Evolutionary conservation across 92 coral and sea anemone species (phyloP), one percentile per base, ranked within the genome.

Genomic region (Epizoanthus fatuus): DNA sequence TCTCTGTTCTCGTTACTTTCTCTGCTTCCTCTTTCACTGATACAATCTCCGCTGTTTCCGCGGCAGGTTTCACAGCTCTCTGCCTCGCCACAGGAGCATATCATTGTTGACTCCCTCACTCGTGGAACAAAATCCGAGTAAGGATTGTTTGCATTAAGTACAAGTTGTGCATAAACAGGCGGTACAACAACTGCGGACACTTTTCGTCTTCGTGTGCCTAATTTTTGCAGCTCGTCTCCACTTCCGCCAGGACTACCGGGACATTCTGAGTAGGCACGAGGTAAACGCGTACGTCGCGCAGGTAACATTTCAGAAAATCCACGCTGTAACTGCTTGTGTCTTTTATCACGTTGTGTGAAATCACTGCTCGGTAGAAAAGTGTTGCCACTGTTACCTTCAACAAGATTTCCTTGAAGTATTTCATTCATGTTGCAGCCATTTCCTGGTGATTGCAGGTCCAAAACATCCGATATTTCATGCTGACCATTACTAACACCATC

Each of bases 51-150:
- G 57, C 44, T 62, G 32, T 19, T 49, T 60, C 16, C 74, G 2
- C 92, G 77, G 74, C 91, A 86, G 9, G 79, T 81, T 5, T 63
- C 59, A 42, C 94, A 91, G 66, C 80, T 91, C 38, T 91, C 91
- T 29, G 73, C 72, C 40, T 91, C 91, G 12, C 65, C 86, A 37
- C 95, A 92, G 59, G 86, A 85, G 57, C 94, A 94, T 6, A 86
- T 92, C 57, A 94, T 92, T 20, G 94, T 57, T 15, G 98, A 92
- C 60, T 94, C 98, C 11, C 98, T 93, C 55, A 92, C 58, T 17
- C 95, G 95, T 47, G 98, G 98, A 7, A 92, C 95, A 64, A 94
- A 94, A 53, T 94, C 98, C 62, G 92, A 91, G 52, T 94, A 94
- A 15, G 98, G 98, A 72, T 87, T 94, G 44, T 87, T 90, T 2